Conservation (phyloP, 2,797 vertebrate genomes). For the Sebastes glaucus region DNA sequence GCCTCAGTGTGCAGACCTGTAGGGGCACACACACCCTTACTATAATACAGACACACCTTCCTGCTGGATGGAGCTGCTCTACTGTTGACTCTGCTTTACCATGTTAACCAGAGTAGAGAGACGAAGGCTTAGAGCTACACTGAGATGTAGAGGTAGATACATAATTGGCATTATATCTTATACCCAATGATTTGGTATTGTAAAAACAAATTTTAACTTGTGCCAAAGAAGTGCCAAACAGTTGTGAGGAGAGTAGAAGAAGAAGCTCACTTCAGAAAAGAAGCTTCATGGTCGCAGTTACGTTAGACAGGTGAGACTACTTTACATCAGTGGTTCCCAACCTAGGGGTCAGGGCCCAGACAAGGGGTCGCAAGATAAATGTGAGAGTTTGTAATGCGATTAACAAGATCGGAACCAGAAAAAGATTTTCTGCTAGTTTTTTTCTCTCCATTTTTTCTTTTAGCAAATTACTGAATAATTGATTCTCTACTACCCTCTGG, state of each 20-base stretch:
- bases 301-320: background rate
- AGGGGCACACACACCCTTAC: constrained; percentile 4
- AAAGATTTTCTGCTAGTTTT: background rate
- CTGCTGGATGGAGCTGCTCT: constrained; percentile 15
- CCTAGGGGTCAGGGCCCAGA: no score
- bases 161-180: background rate
- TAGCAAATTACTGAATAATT: background rate
- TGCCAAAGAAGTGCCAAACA: background rate
- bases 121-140: constrained; percentile 4
- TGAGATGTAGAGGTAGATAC: background rate
- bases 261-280: background rate
- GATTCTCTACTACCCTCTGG: background rate
- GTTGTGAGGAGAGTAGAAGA: background rate
- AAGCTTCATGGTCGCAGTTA: background rate
- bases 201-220: background rate
- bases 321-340: background rate
- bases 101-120: background rate
- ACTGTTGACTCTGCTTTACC: background rate
- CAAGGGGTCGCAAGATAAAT: background rate
- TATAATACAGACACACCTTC: constrained; percentile 12
- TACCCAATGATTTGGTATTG: background rate
- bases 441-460: background rate
- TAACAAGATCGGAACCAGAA: background rate
- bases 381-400: background rate
- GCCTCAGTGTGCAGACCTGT: constrained; percentile 24